These are phyloP conservation scores for Zaprionus inermis DNA, from an alignment of 1,140 invertebrate species.

Conservation along the genomic window DNA sequence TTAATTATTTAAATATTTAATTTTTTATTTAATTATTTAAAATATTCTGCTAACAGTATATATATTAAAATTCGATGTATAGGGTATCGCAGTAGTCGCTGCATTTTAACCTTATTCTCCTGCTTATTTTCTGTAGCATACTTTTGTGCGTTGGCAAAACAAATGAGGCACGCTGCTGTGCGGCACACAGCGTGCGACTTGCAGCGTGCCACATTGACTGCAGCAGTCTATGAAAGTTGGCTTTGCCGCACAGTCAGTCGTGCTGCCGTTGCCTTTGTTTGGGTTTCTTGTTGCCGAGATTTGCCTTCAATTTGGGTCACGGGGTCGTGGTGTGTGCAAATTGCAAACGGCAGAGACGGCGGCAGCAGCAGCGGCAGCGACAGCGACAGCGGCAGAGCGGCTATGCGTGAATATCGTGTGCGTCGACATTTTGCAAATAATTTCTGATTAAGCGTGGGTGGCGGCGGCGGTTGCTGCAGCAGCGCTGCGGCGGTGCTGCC, in stretches of 20 bases:
- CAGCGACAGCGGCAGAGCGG: slow-evolving; percentile 26
- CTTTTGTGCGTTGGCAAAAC: slow-evolving; percentile 58
- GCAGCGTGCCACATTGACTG: slow-evolving; percentile 18
- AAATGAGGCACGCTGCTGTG: slow-evolving; percentile 60
- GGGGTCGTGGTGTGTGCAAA: slow-evolving; percentile 75
- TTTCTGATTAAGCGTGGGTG: slow-evolving; percentile 75
- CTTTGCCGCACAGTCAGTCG: slow-evolving; percentile 40
- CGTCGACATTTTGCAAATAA: slow-evolving; percentile 79
- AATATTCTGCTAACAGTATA: neutral
- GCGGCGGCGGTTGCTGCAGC: slow-evolving; percentile 20
- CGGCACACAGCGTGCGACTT: slow-evolving; percentile 31
- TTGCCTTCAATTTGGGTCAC: slow-evolving; percentile 71
- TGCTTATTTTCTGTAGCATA: slow-evolving; percentile 21
- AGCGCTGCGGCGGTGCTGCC: slow-evolving; percentile 11
- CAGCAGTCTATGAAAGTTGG: slow-evolving; percentile 74
- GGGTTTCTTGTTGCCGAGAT: slow-evolving; percentile 63
- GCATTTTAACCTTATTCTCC: neutral
- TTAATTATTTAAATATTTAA: neutral
- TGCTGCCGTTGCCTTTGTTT: slow-evolving; percentile 65
- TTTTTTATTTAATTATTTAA: neutral
- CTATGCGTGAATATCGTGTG: slow-evolving; percentile 50
- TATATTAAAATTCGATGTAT: no score
- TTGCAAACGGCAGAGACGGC: slow-evolving; percentile 56
- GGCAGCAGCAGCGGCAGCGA: neutral
- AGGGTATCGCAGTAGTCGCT: neutral